A percentile compares a stretch with the other conserved stretches of the same genome.
These are phyloP conservation scores for Alces alces DNA, from an alignment of 2,113 vertebrate species.

Conservation along the genomic window DNA sequence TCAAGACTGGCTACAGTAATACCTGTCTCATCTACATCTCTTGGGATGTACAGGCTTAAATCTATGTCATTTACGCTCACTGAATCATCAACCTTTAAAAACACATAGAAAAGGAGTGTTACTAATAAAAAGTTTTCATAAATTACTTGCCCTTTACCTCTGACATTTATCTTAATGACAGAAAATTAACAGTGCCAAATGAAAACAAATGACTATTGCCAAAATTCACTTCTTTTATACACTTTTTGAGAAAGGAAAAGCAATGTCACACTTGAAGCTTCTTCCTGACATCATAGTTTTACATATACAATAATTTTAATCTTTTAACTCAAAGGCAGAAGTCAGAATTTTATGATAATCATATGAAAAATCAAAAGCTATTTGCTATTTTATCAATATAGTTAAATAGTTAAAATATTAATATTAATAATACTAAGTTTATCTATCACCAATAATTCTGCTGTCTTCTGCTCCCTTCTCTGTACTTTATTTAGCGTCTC, in stretches of 20 bases:
- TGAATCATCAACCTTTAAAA: slow-evolving; percentile 81
- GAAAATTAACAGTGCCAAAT: neutral
- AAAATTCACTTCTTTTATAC: neutral
- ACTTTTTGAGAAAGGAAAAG: neutral
- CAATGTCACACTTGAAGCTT: neutral
- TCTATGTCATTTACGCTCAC: slow-evolving; percentile 91
- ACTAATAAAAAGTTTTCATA: neutral
- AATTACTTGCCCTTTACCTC: neutral
- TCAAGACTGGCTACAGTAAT: slow-evolving; percentile 94
- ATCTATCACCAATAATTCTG: neutral
- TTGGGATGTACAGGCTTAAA: slow-evolving; percentile 91
- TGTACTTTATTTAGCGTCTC: neutral
- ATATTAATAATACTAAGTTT: neutral
- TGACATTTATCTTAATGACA: neutral
- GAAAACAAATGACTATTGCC: neutral
- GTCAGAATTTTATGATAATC: neutral
- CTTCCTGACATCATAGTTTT: neutral
- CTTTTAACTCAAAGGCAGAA: neutral
- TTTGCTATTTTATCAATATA: neutral
- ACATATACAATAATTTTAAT: neutral
- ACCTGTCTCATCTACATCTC: slow-evolving; percentile 93
- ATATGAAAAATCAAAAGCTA: neutral
- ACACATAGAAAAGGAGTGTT: slow-evolving; percentile 8
- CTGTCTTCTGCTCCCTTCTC: neutral
- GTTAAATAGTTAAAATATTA: neutral